These are phyloP conservation scores for Alloplasta piceator DNA, from an alignment of 2,888 invertebrate species.

Conservation along the genomic window DNA sequence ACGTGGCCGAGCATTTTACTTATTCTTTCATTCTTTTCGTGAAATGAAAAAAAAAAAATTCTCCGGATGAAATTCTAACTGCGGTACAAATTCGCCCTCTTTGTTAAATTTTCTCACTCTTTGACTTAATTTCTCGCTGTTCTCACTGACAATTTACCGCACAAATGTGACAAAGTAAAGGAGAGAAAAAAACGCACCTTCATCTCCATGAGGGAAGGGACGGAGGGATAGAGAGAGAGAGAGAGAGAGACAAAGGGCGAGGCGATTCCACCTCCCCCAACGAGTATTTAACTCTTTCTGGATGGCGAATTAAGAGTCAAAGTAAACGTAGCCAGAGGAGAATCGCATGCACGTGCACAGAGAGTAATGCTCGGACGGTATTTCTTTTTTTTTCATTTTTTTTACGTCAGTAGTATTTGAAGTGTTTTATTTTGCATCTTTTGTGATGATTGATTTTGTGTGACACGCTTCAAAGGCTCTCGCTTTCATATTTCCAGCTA, in stretches of 20 bases:
- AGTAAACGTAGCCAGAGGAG: conserved; percentile 2
- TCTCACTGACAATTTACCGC: too few species aligned
- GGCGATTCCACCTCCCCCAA: too few species aligned
- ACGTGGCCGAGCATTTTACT: too few species aligned
- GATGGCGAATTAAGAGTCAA: conserved; percentile 7
- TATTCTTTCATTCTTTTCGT: background rate
- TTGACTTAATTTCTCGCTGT: too few species aligned
- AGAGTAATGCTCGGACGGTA: background rate
- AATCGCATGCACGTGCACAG: background rate
- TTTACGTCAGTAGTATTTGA: background rate
- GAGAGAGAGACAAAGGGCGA: too few species aligned
- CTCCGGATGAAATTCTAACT: background rate
- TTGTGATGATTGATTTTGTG: background rate
- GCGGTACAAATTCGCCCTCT: too few species aligned
- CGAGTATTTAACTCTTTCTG: background rate
- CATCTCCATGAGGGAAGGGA: too few species aligned
- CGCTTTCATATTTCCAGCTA: conserved; percentile 52
- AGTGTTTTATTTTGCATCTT: too few species aligned
- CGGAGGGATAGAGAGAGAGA: too few species aligned
- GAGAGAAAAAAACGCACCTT: too few species aligned
- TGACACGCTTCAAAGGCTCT: conserved; percentile 58
- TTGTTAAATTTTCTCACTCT: too few species aligned
- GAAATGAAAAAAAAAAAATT: background rate
- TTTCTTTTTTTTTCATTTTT: conserved; percentile 40
- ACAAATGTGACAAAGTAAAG: too few species aligned